Conservation (phyloP, 2,888 invertebrate species). For the Mythimna lalbum region DNA sequence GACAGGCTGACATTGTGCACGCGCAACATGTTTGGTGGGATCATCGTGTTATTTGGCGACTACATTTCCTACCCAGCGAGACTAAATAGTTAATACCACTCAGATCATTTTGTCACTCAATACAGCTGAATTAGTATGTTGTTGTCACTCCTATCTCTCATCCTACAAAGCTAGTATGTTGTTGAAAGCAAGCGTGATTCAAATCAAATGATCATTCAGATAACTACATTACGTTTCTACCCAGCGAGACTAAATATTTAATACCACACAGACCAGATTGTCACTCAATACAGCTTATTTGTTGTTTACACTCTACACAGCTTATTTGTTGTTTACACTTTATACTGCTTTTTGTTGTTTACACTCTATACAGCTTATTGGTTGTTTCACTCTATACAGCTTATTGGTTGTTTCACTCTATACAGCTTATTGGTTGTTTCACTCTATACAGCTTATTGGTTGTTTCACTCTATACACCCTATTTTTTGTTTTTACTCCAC, state of each 20-base stretch:
- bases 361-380: no score
- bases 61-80: slow-evolving; percentile 15
- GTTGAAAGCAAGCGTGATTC: neutral
- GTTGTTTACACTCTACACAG: neutral
- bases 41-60: no score
- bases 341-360: no score
- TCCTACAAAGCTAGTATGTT: neutral
- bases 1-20: slow-evolving; percentile 95
- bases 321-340: neutral
- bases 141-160: slow-evolving; percentile 8
- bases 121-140: neutral
- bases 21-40: slow-evolving; percentile 95
- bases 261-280: neutral
- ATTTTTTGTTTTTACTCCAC: no score
- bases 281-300: neutral
- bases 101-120: neutral
- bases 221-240: neutral
- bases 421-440: no score
- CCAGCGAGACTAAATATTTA: slow-evolving; percentile 9
- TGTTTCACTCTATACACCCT: neutral
- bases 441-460: no score
- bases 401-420: no score
- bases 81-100: slow-evolving; percentile 12
- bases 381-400: no score
- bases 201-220: slow-evolving; percentile 3